Evolutionary conservation across 2,797 vertebrate species (phyloP), one percentile per base, ranked within the genome.

Genomic region (Cyprinella venusta): DNA sequence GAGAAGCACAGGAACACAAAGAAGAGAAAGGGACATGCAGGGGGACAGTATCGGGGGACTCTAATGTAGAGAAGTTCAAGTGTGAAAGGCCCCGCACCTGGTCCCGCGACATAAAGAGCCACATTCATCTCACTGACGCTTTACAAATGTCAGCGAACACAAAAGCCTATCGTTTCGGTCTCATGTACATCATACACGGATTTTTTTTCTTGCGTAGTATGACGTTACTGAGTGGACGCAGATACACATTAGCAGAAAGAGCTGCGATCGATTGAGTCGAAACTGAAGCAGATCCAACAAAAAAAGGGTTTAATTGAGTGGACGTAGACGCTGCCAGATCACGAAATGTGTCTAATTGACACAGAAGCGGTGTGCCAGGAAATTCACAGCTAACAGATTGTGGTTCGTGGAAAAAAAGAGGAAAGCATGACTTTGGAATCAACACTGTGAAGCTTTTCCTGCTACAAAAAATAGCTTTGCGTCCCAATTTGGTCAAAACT

Each of bases 21-120:
- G 91, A 90, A 92, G 93, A 78, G 92, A 81, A 89, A 86, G 91
- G 90, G 90, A 86, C 79, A 89, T 63, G 59, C 59, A 87, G 91
- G 91, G 86, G 89, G 4, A 1, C 18, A 80, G 88, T 92, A 92
- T 91, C 90, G 88, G 89, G 59, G 92, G 87, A 59, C 90, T 88
- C 91, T 91, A 84, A 83, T 40, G 88, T 90, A 90, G 92, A 93
- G 91, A 91, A 89, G 89, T 90, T 89, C 56, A 90, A 94, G 93
- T 94, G 94, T 93, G 93, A 95, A 90, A 90, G 85, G 89, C 19
- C 67, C 92, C 94, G 95, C 94, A 96, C 94, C 95, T 96, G 95
- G 94, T 90, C 82, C 85, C 85, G 84, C 84, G 8, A 45, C 88
- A 93, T 91, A 93, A 95, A 93, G 89, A 91, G 84, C 90, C 88